Conservation (phyloP, 2,888 invertebrate genomes). For the Phyllotreta striolata region DNA sequence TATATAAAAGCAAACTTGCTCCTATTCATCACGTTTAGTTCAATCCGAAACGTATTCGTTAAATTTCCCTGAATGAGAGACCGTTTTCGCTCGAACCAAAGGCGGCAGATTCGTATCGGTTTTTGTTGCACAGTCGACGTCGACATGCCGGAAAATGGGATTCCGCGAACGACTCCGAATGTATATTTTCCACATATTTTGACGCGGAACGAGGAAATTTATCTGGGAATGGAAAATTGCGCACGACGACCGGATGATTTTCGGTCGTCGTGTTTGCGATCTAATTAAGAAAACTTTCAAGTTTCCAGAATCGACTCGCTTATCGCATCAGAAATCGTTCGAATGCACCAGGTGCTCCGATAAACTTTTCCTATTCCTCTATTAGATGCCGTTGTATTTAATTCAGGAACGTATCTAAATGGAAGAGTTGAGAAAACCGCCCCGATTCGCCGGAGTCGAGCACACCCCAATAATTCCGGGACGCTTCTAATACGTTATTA, state of each 20-base stretch:
- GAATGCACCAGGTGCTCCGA: too few relatives aligned
- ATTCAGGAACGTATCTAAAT: too few relatives aligned
- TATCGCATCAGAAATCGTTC: background rate
- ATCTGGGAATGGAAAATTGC: slow-evolving; percentile 12
- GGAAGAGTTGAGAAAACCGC: too few relatives aligned
- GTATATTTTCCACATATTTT: slow-evolving; percentile 21
- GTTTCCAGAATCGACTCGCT: background rate
- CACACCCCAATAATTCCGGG: too few relatives aligned
- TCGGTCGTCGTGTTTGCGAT: slow-evolving; percentile 4
- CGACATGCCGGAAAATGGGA: slow-evolving; percentile 15
- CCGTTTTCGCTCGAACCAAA: background rate
- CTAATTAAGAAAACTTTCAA: slow-evolving; percentile 8
- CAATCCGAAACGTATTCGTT: slow-evolving; percentile 13
- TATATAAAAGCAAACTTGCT: slow-evolving; percentile 26
- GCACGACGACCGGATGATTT: background rate
- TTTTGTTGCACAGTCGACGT: slow-evolving; percentile 13
- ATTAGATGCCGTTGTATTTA: too few relatives aligned
- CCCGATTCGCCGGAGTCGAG: too few relatives aligned
- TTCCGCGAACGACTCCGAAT: slow-evolving; percentile 8
- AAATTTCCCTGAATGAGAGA: slow-evolving; percentile 14
- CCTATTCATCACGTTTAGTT: slow-evolving; percentile 24
- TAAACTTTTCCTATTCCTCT: too few relatives aligned
- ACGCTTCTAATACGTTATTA: too few relatives aligned
- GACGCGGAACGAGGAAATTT: slow-evolving; percentile 11
- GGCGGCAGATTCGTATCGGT: slow-evolving; percentile 13